Evolutionary conservation across 2,888 invertebrate species (phyloP).

Genomic region (Gryllus longicercus): DNA sequence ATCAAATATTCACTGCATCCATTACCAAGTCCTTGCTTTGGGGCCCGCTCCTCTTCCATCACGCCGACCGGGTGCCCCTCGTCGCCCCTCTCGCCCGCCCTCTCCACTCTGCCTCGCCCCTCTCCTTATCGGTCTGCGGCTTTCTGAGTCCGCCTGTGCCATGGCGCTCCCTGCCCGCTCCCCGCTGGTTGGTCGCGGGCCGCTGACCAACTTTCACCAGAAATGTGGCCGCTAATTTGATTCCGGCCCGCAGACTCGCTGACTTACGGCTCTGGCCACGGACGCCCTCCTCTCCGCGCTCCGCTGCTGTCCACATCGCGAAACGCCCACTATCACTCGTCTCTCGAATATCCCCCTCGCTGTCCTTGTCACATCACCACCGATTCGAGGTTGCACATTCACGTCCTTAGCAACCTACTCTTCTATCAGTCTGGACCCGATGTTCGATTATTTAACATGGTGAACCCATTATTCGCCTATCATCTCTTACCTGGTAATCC

Average conservation of each 20-base stretch:
- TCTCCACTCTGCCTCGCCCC: neutral
- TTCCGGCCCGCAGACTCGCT: conserved; percentile 5
- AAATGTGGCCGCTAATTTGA: conserved; percentile 2
- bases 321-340: too few species aligned
- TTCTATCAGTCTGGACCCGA: too few species aligned
- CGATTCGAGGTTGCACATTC: too few species aligned
- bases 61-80: neutral
- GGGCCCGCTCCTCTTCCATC: neutral
- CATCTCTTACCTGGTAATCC: too few species aligned
- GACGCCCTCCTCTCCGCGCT: neutral
- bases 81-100: neutral
- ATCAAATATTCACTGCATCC: conserved; percentile 2
- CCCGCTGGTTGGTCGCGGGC: neutral
- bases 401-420: too few species aligned
- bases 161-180: neutral
- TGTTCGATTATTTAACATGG: too few species aligned
- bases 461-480: too few species aligned
- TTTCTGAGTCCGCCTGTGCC: neutral
- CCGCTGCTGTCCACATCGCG: too few species aligned
- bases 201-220: conserved; percentile 17
- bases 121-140: neutral
- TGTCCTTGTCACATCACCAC: too few species aligned
- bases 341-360: too few species aligned
- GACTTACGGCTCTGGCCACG: neutral
- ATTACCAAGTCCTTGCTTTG: neutral